Conservation (phyloP, 2,113 vertebrate genomes). For the Anseranas semipalmata region DNA sequence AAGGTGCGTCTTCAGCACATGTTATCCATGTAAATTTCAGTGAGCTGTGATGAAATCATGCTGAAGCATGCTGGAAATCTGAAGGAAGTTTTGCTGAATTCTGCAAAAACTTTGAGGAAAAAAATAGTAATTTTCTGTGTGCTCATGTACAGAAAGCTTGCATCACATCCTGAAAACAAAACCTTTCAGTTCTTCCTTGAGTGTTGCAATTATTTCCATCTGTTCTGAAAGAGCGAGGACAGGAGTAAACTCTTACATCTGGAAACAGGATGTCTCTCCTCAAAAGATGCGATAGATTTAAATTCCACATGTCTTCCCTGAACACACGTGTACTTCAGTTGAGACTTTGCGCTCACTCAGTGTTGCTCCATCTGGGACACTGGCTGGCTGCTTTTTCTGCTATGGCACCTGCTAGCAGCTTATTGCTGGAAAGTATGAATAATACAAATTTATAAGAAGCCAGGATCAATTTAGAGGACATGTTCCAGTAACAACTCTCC, state of each 20-base stretch:
- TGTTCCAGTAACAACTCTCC: background rate
- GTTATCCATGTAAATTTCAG: background rate
- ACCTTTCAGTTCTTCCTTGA: background rate
- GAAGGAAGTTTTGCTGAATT: background rate
- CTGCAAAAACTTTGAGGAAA: background rate
- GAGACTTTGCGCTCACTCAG: background rate
- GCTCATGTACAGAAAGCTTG: background rate
- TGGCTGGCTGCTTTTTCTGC: background rate
- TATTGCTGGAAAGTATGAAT: background rate
- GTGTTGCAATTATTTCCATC: background rate
- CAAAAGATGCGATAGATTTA: background rate
- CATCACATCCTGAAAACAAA: background rate
- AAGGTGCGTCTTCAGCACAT: conserved; percentile 26
- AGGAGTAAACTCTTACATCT: background rate
- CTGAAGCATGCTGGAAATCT: background rate
- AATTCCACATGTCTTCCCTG: background rate
- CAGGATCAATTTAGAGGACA: background rate
- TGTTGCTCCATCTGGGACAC: background rate
- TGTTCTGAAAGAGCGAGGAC: background rate
- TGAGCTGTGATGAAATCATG: background rate
- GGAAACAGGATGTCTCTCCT: background rate
- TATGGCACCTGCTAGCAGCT: background rate
- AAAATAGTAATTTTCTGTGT: background rate
- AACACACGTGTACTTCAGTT: background rate
- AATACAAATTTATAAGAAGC: background rate